Percentiles rank a stretch among this genome's conserved stretches.
Evolutionary conservation across 2,888 invertebrate species (phyloP).

Genomic region (Camptogramma bilineatum): DNA sequence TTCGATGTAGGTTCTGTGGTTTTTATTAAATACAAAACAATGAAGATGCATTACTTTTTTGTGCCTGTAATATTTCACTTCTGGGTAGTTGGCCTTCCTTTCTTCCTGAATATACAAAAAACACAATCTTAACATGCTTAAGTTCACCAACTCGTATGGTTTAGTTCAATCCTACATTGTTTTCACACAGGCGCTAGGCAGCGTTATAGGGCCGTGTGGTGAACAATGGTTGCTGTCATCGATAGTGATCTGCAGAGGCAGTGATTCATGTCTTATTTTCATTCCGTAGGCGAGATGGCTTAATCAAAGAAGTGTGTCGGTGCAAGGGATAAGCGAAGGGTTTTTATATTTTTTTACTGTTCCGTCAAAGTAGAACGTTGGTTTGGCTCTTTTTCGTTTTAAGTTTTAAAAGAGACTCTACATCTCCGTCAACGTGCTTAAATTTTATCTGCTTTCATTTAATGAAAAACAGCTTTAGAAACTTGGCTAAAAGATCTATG

Average conservation of each 20-base stretch:
- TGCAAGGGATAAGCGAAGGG: constrained; percentile 8
- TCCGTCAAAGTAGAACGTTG: neutral
- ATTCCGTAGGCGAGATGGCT: constrained; percentile 24
- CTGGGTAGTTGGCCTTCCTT: too few relatives aligned
- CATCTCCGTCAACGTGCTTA: neutral
- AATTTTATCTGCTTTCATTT: too few relatives aligned
- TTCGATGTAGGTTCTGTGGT: too few relatives aligned
- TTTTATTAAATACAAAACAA: too few relatives aligned
- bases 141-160: neutral
- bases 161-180: neutral
- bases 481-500: too few relatives aligned
- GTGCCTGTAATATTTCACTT: too few relatives aligned
- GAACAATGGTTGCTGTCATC: constrained; percentile 4
- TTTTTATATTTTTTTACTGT: neutral
- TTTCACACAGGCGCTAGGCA: neutral
- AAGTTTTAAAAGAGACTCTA: neutral
- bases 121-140: too few relatives aligned
- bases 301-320: constrained; percentile 23
- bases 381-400: neutral
- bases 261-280: constrained; percentile 28
- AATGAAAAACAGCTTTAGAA: too few relatives aligned
- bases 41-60: too few relatives aligned
- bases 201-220: neutral
- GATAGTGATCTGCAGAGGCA: constrained; percentile 16
- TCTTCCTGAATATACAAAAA: too few relatives aligned